Evolutionary conservation across 2,113 vertebrate genomes (phyloP).

Genomic region (Muscicapa adusta): DNA sequence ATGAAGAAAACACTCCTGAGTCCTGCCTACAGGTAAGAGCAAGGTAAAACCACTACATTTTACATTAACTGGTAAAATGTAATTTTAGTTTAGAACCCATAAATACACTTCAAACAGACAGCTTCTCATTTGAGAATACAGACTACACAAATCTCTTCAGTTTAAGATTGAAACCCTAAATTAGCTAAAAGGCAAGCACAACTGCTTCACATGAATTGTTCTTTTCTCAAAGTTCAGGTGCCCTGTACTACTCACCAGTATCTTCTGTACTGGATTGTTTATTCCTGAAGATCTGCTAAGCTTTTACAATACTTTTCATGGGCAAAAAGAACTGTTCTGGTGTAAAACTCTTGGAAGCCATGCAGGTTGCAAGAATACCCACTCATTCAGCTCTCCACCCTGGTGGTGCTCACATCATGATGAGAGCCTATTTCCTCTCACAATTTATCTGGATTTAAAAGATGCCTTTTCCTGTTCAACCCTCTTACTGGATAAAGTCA

Average conservation of each 20-base stretch:
- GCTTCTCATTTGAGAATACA: background rate
- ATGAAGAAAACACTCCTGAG: background rate
- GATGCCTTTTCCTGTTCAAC: background rate
- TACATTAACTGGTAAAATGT: background rate
- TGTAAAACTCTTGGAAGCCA: background rate
- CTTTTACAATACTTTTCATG: background rate
- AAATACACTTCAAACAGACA: background rate
- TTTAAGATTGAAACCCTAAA: background rate
- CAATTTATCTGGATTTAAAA: background rate
- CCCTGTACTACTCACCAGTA: background rate
- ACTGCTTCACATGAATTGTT: background rate
- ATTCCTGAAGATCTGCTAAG: background rate
- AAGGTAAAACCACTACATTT: background rate
- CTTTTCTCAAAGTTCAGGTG: background rate
- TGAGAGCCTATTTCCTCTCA: background rate
- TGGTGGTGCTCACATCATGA: background rate
- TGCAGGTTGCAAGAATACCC: background rate
- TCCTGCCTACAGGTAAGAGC: background rate
- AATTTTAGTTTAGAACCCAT: background rate
- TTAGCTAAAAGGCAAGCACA: background rate
- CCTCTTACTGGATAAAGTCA: background rate
- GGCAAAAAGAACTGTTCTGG: background rate
- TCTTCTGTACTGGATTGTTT: background rate
- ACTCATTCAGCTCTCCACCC: background rate
- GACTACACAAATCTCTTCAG: background rate